Evolutionary conservation across 2,113 vertebrate genomes (phyloP).

Genomic region (Bucco capensis): DNA sequence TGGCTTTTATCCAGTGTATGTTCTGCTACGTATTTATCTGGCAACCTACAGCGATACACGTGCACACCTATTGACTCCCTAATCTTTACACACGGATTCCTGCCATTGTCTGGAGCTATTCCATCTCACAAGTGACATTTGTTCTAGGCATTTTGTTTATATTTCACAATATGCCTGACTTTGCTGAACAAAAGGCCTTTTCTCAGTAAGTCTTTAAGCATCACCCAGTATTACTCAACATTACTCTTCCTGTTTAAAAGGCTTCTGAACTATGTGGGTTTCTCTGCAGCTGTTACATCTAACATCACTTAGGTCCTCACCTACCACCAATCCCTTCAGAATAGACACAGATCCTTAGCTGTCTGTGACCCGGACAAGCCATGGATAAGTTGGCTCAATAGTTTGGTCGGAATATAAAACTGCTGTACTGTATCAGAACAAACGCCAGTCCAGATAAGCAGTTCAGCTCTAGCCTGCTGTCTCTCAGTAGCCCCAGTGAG

Average conservation of each 20-base stretch:
- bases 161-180: background rate
- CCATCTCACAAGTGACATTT: background rate
- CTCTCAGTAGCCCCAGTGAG: background rate
- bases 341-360: background rate
- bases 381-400: background rate
- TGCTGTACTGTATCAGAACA: rapidly evolving
- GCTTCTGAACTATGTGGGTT: background rate
- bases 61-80: background rate
- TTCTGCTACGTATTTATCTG: background rate
- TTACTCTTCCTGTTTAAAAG: background rate
- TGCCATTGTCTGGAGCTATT: background rate
- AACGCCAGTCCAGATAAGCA: background rate
- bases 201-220: background rate
- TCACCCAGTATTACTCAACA: background rate
- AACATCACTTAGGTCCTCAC: background rate
- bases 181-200: background rate
- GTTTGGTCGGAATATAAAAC: background rate
- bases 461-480: rapidly evolving
- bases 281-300: background rate
- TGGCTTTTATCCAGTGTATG: background rate
- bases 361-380: background rate
- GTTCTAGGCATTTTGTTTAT: background rate
- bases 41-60: background rate
- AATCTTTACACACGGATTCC: background rate
- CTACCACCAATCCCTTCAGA: background rate